Evolutionary conservation across 2,113 vertebrate genomes (phyloP), one percentile per base, ranked within the genome.

Genomic region (Polypterus senegalus): DNA sequence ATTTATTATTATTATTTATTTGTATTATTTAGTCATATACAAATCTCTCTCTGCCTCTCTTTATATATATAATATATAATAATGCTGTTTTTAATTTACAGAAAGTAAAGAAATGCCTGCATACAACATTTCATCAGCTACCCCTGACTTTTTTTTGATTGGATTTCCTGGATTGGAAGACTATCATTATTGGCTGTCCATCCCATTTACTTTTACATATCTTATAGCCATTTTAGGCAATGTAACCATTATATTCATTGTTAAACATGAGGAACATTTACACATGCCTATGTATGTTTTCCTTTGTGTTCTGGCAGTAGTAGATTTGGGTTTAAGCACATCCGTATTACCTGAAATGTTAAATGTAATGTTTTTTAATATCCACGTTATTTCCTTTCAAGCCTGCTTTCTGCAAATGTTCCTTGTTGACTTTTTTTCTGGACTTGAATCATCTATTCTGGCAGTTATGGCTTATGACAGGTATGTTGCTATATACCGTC

Each of bases 381-480:
- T 27, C 27, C 27, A 27, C 60, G 73, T 7, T 4, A 6, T 3
- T 0, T 48, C 5, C 3, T 84, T 86, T 51, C 63, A 79, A 0
- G 63, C 73, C 46, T 85, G 80, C 64, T 70, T 86, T 0, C 0
- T 70, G 0, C 82, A 87, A 60, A 74, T 81, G 70, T 85, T 82
- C 4, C 83, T 79, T 65, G 74, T 87, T 49, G 79, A 82, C 48
- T 75, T 46, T 3, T 66, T 80, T 48, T 84, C 80, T 4, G 65
- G 79, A 48, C 54, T 76, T 0, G 83, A 86, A 57, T 84, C 80
- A 4, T 83, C 78, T 0, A 78, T 83, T 60, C 77, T 85, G 0
- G 70, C 83, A 57, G 74, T 79, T 60, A 86, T 82, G 83, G 82
- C 79, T 0, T 82, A 81, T 1, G 82, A 83, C 43, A 67, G 64